Evolutionary conservation across 2,888 invertebrate genomes (phyloP), one percentile per base, ranked within the genome.

Genomic region (Trissolcus japonicus): DNA sequence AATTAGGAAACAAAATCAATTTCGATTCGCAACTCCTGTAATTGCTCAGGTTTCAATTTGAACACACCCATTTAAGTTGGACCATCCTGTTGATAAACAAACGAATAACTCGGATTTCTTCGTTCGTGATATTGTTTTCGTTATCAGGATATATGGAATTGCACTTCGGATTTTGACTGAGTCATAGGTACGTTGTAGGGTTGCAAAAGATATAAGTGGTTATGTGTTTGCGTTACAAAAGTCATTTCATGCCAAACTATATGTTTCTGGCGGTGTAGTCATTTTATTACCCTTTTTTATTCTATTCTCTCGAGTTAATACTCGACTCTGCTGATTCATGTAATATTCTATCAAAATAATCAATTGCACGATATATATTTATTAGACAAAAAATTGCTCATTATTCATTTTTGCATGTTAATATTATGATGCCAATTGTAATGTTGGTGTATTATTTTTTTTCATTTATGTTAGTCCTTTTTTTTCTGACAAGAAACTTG

Each of bases 161-260:
- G 62, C 62, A 61, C 65, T 65, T 76, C 51, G 66, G 62, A 76
- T 60, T 76, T 65, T 66, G 62, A 57, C 68, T 75, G 71, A 76
- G 71, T 76, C 76, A 76, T 71, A 63, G 76, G 72, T 72, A 77
- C 63, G 76, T 72, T 67, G 57, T 72, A 72, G 72, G 54, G 43
- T 72, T 63, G 67, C 59, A 43, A 48, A 21, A 53, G 66, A 73
- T 73, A 76, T 73, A 59, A 48, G 63, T 55, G 56, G 40, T 59
- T 72, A 41, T 76, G 62, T 72, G 76, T 71, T 46, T 35, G 9
- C 35, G 35, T 35, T 35, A 35, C 1, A 35, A 35, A 35, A 35
- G 9, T 35, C 7, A 2, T 35, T 35, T 9, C 11, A 35, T 6
- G 35, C 1, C 35, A 9, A 35, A 35, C 63, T 63, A 6, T 63